These are phyloP conservation scores for Caenorhabditis sp. DNA, from an alignment of 2,888 invertebrate genomes.

Conservation along the genomic window DNA sequence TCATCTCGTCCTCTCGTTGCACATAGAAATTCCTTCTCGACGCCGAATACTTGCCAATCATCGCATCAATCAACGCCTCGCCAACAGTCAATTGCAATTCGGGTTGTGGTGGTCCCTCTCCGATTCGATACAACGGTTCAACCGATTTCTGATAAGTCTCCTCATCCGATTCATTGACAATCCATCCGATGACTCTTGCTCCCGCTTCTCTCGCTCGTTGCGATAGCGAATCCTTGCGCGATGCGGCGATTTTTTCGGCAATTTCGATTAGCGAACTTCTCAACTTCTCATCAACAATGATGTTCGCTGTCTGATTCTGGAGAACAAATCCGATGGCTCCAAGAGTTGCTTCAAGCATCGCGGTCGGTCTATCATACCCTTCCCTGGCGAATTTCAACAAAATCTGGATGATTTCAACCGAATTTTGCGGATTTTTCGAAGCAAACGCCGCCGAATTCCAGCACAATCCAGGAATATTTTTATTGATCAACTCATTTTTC, in stretches of 20 bases:
- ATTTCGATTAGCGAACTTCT: constrained; percentile 12
- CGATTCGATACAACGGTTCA: constrained; percentile 37
- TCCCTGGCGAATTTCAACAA: constrained; percentile 8
- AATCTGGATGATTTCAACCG: background rate
- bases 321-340: constrained; percentile 34
- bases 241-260: constrained; percentile 49
- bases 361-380: constrained; percentile 33
- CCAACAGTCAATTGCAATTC: constrained; percentile 60
- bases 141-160: constrained; percentile 9
- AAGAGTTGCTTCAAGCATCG: constrained; percentile 33
- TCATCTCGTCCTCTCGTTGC: constrained; percentile 12
- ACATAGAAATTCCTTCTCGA: constrained; percentile 26
- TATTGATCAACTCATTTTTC: constrained; percentile 2
- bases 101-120: constrained; percentile 58
- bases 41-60: constrained; percentile 33
- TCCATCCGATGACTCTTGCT: constrained; percentile 33
- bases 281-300: no score
- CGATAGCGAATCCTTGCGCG: constrained; percentile 50
- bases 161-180: constrained; percentile 11
- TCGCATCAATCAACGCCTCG: constrained; percentile 35
- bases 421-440: background rate
- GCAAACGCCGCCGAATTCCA: constrained; percentile 22
- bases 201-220: constrained; percentile 39
- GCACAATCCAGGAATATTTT: constrained; percentile 30
- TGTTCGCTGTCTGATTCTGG: background rate